Evolutionary conservation across 2,888 invertebrate genomes (phyloP).

Genomic region (Pedicia rivosa): DNA sequence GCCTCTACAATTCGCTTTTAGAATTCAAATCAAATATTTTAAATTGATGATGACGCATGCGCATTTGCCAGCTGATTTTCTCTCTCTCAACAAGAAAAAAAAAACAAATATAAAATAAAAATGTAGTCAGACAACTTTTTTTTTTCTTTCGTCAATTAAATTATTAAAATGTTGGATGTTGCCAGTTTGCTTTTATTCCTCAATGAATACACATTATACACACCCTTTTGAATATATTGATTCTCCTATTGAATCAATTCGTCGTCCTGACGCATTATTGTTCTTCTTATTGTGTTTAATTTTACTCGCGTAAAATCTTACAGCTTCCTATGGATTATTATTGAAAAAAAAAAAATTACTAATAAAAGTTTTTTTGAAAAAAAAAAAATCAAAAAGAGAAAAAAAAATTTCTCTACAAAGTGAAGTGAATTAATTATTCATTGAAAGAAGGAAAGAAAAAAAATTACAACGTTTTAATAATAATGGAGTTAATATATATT

Average conservation of each 20-base stretch:
- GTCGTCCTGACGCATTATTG: no score
- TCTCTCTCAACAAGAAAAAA: no score
- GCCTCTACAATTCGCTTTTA: neutral
- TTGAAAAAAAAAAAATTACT: no score
- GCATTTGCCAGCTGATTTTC: slow-evolving; percentile 6
- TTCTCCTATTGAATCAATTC: slow-evolving; percentile 38
- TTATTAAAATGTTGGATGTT: slow-evolving; percentile 1
- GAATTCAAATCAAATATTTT: no score
- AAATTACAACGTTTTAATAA: no score
- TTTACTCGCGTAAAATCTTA: slow-evolving; percentile 2
- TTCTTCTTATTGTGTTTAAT: no score
- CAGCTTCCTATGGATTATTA: neutral
- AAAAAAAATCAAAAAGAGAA: no score
- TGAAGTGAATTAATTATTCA: no score
- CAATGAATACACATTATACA: slow-evolving; percentile 28
- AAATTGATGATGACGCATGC: slow-evolving; percentile 5
- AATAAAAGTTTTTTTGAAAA: no score
- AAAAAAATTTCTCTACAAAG: no score
- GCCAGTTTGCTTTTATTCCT: slow-evolving; percentile 12
- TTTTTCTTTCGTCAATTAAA: neutral
- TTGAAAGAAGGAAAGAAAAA: no score
- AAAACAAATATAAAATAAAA: slow-evolving; percentile 3
- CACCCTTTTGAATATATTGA: slow-evolving; percentile 57
- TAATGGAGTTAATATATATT: no score
- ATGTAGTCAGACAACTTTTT: slow-evolving; percentile 7